phyloP scores from a whole-genome alignment of 2,797 vertebrate species.

The Trachurus trachurus region DNA sequence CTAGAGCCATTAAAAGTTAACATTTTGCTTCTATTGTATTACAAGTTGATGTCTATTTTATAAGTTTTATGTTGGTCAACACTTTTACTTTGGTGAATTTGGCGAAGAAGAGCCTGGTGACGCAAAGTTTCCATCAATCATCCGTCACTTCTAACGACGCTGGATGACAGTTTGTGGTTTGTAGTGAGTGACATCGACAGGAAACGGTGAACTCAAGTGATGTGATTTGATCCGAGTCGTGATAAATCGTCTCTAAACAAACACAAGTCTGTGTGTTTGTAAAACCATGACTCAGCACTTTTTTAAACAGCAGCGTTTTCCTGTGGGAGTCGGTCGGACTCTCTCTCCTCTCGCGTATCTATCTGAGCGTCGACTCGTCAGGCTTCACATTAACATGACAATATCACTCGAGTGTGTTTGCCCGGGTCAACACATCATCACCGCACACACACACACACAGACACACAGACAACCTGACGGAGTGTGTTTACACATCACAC shows the following conservation, averaged over 20 bases:
- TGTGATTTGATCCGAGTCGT: too few relatives aligned
- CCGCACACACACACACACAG: slow-evolving; percentile 20
- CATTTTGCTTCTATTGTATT: too few relatives aligned
- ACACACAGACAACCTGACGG: slow-evolving; percentile 11
- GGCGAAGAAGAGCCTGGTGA: too few relatives aligned
- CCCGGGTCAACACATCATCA: slow-evolving; percentile 16
- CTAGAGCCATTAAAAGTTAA: too few relatives aligned
- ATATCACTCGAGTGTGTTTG: slow-evolving; percentile 56
- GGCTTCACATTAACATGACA: slow-evolving; percentile 50
- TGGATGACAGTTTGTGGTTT: background rate
- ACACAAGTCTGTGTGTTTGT: background rate
- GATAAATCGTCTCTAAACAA: background rate
- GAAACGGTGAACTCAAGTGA: background rate
- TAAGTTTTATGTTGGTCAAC: too few relatives aligned
- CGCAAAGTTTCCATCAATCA: too few relatives aligned
- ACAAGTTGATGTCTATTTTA: too few relatives aligned
- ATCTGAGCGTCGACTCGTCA: slow-evolving; percentile 11
- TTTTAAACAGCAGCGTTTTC: background rate
- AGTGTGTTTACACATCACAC: slow-evolving; percentile 31
- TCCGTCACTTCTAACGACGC: background rate
- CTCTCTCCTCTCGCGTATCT: background rate
- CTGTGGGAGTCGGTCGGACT: slow-evolving; percentile 1
- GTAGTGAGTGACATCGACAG: background rate
- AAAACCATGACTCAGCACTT: background rate
- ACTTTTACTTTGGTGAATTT: too few relatives aligned